Evolutionary conservation across 2,888 invertebrate species (phyloP).

Genomic region (Acanthosepion lycidas): DNA sequence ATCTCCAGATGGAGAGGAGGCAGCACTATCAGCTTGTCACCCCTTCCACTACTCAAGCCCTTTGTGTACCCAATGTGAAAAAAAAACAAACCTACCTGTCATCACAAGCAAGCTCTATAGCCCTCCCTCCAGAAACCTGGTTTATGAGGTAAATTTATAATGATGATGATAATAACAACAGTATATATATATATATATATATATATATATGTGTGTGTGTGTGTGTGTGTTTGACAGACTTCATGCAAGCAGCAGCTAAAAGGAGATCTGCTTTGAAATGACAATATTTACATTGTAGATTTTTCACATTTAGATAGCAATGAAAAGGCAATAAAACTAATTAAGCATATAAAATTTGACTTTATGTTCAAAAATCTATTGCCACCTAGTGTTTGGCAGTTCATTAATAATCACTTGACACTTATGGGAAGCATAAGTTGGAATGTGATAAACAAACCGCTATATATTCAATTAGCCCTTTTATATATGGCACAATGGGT

Average conservation of each 20-base stretch:
- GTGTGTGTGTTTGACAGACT: no score
- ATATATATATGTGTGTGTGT: no score
- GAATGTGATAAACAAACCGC: neutral
- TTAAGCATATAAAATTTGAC: neutral
- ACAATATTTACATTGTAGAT: neutral
- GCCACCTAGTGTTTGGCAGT: neutral
- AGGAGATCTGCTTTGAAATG: neutral
- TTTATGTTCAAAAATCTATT: neutral
- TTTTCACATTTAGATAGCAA: neutral
- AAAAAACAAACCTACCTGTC: no score
- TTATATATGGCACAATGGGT: neutral
- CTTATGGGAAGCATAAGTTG: neutral
- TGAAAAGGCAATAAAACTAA: slow-evolving; percentile 21
- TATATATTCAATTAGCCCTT: neutral
- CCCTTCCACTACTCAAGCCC: no score
- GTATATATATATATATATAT: neutral
- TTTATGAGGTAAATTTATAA: no score
- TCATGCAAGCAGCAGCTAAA: neutral
- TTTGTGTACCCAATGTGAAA: no score
- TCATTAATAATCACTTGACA: slow-evolving; percentile 33
- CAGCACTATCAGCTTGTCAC: no score
- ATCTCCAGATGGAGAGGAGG: no score
- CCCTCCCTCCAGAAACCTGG: no score
- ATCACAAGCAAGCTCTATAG: no score
- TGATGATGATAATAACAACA: no score